Evolutionary conservation across 2,113 vertebrate species (phyloP).

Genomic region (Tenebrosternarchus preto): DNA sequence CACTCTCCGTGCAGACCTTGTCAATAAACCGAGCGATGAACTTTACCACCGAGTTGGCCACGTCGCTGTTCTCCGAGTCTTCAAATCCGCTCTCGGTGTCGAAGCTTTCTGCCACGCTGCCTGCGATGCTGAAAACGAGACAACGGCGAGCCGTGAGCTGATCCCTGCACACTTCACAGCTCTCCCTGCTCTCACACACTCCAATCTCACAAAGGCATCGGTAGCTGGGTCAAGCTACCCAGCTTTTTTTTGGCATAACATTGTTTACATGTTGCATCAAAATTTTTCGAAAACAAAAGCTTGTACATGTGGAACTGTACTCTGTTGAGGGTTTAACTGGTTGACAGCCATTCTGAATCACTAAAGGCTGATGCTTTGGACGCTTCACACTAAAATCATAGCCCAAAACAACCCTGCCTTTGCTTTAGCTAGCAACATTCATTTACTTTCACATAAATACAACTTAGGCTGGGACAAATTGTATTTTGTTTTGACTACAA

Average conservation of each 20-base stretch:
- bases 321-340: no score
- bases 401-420: not conserved
- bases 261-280: not conserved
- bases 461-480: not conserved
- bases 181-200: no score
- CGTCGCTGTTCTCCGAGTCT: constrained; percentile 92
- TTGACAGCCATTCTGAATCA: not conserved
- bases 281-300: not conserved
- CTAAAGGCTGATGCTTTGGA: no score
- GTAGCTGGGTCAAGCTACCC: no score
- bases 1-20: constrained; percentile 97
- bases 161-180: no score
- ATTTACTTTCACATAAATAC: not conserved
- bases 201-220: no score
- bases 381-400: not conserved
- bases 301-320: no score
- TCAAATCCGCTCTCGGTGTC: constrained; percentile 98
- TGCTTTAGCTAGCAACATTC: not conserved
- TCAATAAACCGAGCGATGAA: constrained; percentile 96
- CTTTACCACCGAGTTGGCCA: constrained; percentile 89
- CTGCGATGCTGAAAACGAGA: constrained; percentile 83
- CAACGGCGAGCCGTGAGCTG: not conserved
- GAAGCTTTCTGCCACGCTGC: constrained; percentile 96
- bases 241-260: no score
- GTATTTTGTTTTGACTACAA: not conserved